Evolutionary conservation across 1,140 invertebrate genomes (phyloP), one percentile per base, ranked within the genome.

Genomic region (Littorina saxatilis): DNA sequence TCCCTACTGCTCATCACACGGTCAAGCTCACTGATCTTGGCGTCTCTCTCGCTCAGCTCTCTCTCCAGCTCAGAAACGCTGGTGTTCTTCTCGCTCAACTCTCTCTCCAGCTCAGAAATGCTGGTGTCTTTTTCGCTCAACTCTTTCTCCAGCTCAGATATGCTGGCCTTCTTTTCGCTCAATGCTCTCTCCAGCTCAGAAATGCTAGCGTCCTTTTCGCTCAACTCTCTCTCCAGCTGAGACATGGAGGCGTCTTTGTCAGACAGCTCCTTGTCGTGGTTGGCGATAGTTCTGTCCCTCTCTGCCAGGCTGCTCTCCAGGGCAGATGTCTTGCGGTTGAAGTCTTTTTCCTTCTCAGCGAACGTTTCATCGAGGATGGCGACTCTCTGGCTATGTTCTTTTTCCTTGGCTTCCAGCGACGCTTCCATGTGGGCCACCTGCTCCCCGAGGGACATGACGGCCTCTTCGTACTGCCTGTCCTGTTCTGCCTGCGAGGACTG

Each of bases 41-140:
- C 40, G 35, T 58, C 50, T 76, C 55, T 76, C 27, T 58, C 50
- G 43, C 11, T 39, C 50, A 76, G 27, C 35, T 76, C 74, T 55
- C 83, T 77, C 76, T 89, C 88, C 40, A 81, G 79, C 27, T 84
- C 82, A 83, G 86, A 84, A 43, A 85, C 66, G 13, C 29, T 52
- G n/a, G 76, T 55, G 15, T 80, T 35, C 40, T 72, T 79, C 9
- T 37, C 23, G 4, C 29, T 40, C 32, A 82, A 2, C 55, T 50
- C 81, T 32, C 79, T 50, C 79, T 85, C 76, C 40, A 85, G 79
- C 37, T 74, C 17, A 7, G 43, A 55, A 43, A 85, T 75, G 13
- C 29, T 52, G n/a, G 76, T 55, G 15, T 80, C 43, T 50, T 72
- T 79, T 9, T 37, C 23, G 4, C 29, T 40, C 32, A 82, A 2